A percentile compares a stretch with the other conserved stretches of the same genome.
Conservation (phyloP, 2,888 invertebrate species). For the Andrena minutula region DNA sequence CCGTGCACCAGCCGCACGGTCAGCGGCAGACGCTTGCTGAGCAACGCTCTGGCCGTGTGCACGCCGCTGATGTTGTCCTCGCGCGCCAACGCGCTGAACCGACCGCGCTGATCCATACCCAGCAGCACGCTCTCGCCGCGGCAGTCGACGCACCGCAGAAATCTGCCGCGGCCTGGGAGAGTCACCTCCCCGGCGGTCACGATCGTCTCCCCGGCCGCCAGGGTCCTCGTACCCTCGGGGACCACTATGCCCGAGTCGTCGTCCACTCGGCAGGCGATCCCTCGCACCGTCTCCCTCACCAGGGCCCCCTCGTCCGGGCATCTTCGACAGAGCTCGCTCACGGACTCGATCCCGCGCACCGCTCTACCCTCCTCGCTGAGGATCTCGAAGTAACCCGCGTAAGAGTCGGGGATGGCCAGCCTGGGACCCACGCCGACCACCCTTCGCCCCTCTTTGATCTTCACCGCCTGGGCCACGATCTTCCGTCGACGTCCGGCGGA, state of each 20-base stretch:
- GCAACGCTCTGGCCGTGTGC: slow-evolving; percentile 94
- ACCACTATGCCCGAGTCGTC: slow-evolving; percentile 86
- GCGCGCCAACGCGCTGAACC: slow-evolving; percentile 96
- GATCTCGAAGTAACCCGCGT: slow-evolving; percentile 96
- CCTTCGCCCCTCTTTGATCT: slow-evolving; percentile 94
- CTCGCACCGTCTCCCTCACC: slow-evolving; percentile 92
- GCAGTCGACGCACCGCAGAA: slow-evolving; percentile 94
- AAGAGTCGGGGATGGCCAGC: slow-evolving; percentile 95
- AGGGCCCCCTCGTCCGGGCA: slow-evolving; percentile 91
- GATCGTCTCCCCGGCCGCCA: slow-evolving; percentile 94
- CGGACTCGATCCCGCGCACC: slow-evolving; percentile 95
- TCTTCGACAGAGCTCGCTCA: slow-evolving; percentile 92
- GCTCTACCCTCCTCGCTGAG: slow-evolving; percentile 97
- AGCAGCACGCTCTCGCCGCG: slow-evolving; percentile 94
- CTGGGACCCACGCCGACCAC: slow-evolving; percentile 93
- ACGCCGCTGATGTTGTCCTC: slow-evolving; percentile 98
- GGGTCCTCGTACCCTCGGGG: slow-evolving; percentile 90
- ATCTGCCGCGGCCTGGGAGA: slow-evolving; percentile 90
- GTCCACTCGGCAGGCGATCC: slow-evolving; percentile 86
- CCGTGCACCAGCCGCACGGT: slow-evolving; percentile 97
- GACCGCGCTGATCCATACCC: slow-evolving; percentile 94
- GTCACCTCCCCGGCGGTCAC: slow-evolving; percentile 91
- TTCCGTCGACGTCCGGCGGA: slow-evolving; percentile 94
- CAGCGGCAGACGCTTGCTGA: slow-evolving; percentile 95
- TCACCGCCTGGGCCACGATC: slow-evolving; percentile 95